phyloP scores from a whole-genome alignment of 2,113 vertebrate genomes.

The Syngnathus floridae region DNA sequence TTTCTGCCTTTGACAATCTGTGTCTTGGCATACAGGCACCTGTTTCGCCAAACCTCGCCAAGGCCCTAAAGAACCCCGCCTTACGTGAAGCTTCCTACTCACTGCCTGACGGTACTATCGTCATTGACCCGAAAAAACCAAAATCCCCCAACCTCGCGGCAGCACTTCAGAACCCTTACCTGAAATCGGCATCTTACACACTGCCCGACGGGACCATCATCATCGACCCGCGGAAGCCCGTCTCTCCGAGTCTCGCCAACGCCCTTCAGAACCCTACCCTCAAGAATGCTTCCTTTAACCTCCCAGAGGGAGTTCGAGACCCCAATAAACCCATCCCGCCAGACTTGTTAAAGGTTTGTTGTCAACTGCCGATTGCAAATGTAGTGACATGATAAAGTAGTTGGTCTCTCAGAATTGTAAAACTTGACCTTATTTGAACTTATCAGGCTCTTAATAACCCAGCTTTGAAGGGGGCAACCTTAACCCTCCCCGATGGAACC shows the following conservation, averaged over 20 bases:
- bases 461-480: constrained; percentile 55
- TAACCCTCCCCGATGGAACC: constrained; percentile 62
- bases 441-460: constrained; percentile 56
- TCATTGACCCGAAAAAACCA: constrained; percentile 47
- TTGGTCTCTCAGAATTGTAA: background rate
- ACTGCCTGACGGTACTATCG: constrained; percentile 62
- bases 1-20: background rate
- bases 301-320: constrained; percentile 60
- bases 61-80: constrained; percentile 53
- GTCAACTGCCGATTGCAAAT: background rate
- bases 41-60: constrained; percentile 57
- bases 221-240: constrained; percentile 60
- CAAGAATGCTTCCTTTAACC: constrained; percentile 46
- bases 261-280: constrained; percentile 62
- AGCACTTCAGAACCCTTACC: constrained; percentile 65
- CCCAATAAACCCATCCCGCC: constrained; percentile 54
- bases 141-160: constrained; percentile 59
- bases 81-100: constrained; percentile 55
- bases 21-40: constrained; percentile 39
- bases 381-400: constrained; percentile 7
- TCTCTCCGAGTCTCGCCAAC: constrained; percentile 55
- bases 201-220: constrained; percentile 68
- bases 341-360: constrained; percentile 48
- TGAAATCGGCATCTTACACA: constrained; percentile 66
- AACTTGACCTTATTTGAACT: constrained; percentile 5